phyloP scores from a whole-genome alignment of 2,888 invertebrate genomes.

The Cataglyphis albicans region DNA sequence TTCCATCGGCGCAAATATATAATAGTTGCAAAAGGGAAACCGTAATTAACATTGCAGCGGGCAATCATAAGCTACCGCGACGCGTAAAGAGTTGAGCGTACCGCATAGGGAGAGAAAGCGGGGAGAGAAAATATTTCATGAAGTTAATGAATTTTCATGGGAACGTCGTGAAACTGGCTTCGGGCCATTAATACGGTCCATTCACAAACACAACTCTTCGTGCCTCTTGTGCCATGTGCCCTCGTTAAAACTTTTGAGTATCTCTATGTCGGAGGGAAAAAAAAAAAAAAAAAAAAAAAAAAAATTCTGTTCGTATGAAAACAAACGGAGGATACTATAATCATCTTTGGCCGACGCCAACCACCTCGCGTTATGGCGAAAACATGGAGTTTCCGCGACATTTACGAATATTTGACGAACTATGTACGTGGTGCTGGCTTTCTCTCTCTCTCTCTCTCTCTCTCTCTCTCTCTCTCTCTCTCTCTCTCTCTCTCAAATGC shows the following conservation, averaged over 20 bases:
- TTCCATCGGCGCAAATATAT: constrained; percentile 41
- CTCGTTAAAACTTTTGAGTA: constrained; percentile 61
- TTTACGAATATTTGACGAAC: constrained; percentile 38
- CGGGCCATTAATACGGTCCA: constrained; percentile 55
- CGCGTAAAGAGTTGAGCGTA: constrained; percentile 21
- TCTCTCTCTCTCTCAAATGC: constrained; percentile 17
- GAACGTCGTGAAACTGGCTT: constrained; percentile 56
- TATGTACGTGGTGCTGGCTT: neutral
- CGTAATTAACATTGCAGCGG: constrained; percentile 42
- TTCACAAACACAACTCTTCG: constrained; percentile 55
- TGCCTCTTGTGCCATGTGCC: constrained; percentile 7
- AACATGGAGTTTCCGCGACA: neutral
- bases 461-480: neutral
- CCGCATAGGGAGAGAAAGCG: neutral
- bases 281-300: constrained; percentile 22
- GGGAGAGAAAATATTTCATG: constrained; percentile 36
- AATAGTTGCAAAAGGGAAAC: constrained; percentile 50
- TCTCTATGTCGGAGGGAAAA: constrained; percentile 28
- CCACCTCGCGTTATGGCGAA: neutral
- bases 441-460: neutral
- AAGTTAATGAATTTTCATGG: constrained; percentile 63
- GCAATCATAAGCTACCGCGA: constrained; percentile 44
- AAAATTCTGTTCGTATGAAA: constrained; percentile 10
- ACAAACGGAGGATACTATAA: constrained; percentile 35
- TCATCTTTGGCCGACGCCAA: neutral